phyloP scores from a whole-genome alignment of 2,888 invertebrate genomes.

The Pediacus dermestoides region DNA sequence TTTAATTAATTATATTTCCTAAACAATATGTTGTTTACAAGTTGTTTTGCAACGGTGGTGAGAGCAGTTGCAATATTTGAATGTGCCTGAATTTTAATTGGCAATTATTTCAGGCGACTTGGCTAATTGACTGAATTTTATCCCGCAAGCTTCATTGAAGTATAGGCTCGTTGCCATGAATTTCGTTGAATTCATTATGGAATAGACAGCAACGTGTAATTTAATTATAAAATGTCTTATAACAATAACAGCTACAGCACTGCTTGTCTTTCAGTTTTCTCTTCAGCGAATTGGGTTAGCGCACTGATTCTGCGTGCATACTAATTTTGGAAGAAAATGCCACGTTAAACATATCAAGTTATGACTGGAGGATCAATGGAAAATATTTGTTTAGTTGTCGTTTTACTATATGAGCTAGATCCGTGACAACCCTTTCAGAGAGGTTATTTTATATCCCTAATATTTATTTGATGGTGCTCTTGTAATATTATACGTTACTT shows the following conservation, averaged over 20 bases:
- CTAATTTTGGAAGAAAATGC: no score
- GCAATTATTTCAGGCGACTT: slow-evolving; percentile 43
- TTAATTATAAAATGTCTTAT: slow-evolving; percentile 24
- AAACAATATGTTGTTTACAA: slow-evolving; percentile 19
- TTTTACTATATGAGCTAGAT: no score
- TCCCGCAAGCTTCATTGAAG: slow-evolving; percentile 30
- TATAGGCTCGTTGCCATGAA: slow-evolving; percentile 22
- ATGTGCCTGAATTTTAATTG: slow-evolving; percentile 38
- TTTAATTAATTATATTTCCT: slow-evolving; percentile 17
- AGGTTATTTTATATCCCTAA: slow-evolving; percentile 1
- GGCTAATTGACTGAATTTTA: slow-evolving; percentile 40
- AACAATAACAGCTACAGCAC: slow-evolving; percentile 20
- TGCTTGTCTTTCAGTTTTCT: no score
- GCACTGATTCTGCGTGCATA: no score
- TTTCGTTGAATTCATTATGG: slow-evolving; percentile 26
- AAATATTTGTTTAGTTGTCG: no score
- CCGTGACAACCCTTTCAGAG: slow-evolving; percentile 4
- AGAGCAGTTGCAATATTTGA: slow-evolving; percentile 21
- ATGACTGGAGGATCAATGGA: no score
- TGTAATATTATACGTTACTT: slow-evolving; percentile 7
- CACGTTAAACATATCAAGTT: no score
- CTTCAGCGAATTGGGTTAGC: no score
- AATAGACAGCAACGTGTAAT: slow-evolving; percentile 24
- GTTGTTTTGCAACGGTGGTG: no score
- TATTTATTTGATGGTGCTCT: slow-evolving; percentile 6